Evolutionary conservation across 1,140 invertebrate species (phyloP).

Genomic region (Leptonema lineaticorne): DNA sequence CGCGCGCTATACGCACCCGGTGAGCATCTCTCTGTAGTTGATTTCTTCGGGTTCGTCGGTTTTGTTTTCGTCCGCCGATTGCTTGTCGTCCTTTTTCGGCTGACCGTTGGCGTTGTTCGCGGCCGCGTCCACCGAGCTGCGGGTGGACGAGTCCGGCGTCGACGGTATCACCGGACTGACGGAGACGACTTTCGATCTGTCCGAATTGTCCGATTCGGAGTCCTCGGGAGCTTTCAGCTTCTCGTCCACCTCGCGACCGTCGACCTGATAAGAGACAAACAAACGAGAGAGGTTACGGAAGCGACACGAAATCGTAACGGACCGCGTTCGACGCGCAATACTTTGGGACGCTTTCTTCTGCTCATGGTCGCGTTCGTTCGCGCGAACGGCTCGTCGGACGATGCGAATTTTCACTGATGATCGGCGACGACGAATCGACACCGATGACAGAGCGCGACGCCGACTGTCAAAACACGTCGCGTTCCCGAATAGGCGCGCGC

Average conservation of each 20-base stretch:
- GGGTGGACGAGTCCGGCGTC: slow-evolving; percentile 53
- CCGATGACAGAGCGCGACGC: neutral
- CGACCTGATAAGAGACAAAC: slow-evolving; percentile 59
- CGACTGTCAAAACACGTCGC: neutral
- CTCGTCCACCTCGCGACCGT: slow-evolving; percentile 68
- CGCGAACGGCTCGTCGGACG: neutral
- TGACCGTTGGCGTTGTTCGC: slow-evolving; percentile 19
- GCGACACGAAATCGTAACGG: neutral
- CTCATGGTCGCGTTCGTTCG: slow-evolving; percentile 51
- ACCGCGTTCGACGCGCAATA: no score
- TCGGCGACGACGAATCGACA: neutral
- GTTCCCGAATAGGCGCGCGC: neutral
- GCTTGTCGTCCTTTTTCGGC: slow-evolving; percentile 56
- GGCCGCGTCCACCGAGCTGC: slow-evolving; percentile 38
- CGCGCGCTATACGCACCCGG: slow-evolving; percentile 49
- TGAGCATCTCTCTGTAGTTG: slow-evolving; percentile 56
- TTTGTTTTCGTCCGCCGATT: slow-evolving; percentile 51
- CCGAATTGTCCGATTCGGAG: slow-evolving; percentile 63
- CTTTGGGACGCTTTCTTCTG: slow-evolving; percentile 66
- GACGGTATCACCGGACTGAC: slow-evolving; percentile 51
- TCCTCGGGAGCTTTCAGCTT: slow-evolving; percentile 67
- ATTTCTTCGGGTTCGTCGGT: slow-evolving; percentile 58
- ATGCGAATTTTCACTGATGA: neutral
- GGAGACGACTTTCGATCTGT: slow-evolving; percentile 60
- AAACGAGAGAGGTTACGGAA: slow-evolving; percentile 34